A percentile compares a stretch with the other conserved stretches of the same genome.
These are phyloP conservation scores for Drosophila meridionalis DNA, from an alignment of 2,888 invertebrate species.

Conservation along the genomic window DNA sequence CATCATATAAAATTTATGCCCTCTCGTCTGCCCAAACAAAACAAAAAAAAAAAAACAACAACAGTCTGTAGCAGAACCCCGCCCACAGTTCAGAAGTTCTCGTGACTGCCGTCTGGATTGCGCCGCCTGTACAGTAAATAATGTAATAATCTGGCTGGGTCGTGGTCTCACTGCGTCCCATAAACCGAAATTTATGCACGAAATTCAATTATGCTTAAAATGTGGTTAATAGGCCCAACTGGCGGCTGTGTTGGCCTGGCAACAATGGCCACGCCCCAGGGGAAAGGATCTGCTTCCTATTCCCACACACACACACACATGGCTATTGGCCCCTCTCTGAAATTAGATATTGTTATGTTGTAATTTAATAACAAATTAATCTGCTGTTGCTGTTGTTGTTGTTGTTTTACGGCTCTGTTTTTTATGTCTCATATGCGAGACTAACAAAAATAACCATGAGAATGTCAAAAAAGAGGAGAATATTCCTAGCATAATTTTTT, in stretches of 20 bases:
- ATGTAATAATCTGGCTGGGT: conserved; percentile 77
- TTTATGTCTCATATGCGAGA: conserved; percentile 44
- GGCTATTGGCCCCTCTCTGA: conserved; percentile 32
- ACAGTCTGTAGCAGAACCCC: conserved; percentile 16
- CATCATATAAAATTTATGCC: conserved; percentile 74
- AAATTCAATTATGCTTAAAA: conserved; percentile 80
- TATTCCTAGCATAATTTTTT: conserved; percentile 17
- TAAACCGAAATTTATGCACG: conserved; percentile 79
- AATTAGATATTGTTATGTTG: conserved; percentile 75
- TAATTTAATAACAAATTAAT: conserved; percentile 75
- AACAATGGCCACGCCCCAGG: conserved; percentile 55
- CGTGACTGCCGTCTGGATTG: conserved; percentile 8
- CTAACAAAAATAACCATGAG: background rate
- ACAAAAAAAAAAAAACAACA: background rate
- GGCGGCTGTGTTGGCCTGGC: conserved; percentile 42
- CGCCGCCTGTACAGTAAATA: conserved; percentile 67
- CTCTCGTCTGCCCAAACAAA: conserved; percentile 56
- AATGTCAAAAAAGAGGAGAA: conserved; percentile 5
- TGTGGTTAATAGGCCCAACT: conserved; percentile 78
- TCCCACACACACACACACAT: conserved; percentile 9
- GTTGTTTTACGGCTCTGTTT: conserved; percentile 44
- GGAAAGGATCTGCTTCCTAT: conserved; percentile 39
- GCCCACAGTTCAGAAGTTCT: background rate
- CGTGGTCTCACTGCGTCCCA: conserved; percentile 76
- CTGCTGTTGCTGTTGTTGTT: conserved; percentile 22